These are phyloP conservation scores for Otolemur garnettii DNA, from an alignment of 2,113 vertebrate genomes.

Conservation along the genomic window DNA sequence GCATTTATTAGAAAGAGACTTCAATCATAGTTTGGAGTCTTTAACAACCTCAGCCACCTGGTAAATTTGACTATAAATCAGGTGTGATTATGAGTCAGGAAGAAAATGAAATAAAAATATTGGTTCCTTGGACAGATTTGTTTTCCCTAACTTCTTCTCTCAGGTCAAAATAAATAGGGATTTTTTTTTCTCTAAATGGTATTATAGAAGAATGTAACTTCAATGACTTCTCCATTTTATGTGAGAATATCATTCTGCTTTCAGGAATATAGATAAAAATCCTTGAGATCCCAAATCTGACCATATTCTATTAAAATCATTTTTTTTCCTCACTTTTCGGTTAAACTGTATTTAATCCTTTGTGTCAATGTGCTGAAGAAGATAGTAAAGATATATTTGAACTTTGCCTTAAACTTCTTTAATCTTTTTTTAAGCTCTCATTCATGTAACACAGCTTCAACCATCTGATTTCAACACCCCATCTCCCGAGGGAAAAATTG, in stretches of 20 bases:
- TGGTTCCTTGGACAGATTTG: constrained; percentile 6
- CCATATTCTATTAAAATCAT: constrained; percentile 82
- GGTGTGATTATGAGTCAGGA: constrained; percentile 47
- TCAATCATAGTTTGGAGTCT: constrained; percentile 33
- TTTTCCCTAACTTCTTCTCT: constrained; percentile 61
- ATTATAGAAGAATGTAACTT: constrained; percentile 72
- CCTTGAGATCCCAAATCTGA: constrained; percentile 80
- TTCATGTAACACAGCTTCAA: constrained; percentile 84
- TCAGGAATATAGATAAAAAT: constrained; percentile 77
- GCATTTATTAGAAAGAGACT: constrained; percentile 38
- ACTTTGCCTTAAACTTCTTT: constrained; percentile 87
- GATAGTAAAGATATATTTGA: constrained; percentile 87
- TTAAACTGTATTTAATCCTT: constrained; percentile 86
- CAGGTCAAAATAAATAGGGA: constrained; percentile 81
- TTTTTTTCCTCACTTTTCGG: constrained; percentile 82
- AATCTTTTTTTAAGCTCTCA: constrained; percentile 87
- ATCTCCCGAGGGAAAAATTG: constrained; percentile 76
- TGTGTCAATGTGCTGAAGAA: constrained; percentile 85
- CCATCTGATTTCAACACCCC: constrained; percentile 86
- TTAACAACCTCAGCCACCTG: constrained; percentile 8
- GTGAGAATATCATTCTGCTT: constrained; percentile 80
- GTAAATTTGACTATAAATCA: constrained; percentile 68
- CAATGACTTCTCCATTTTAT: constrained; percentile 77
- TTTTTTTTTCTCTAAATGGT: constrained; percentile 73
- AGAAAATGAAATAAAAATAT: constrained; percentile 71